These are phyloP conservation scores for Linnaemya vulpina DNA, from an alignment of 2,888 invertebrate species.

Conservation along the genomic window DNA sequence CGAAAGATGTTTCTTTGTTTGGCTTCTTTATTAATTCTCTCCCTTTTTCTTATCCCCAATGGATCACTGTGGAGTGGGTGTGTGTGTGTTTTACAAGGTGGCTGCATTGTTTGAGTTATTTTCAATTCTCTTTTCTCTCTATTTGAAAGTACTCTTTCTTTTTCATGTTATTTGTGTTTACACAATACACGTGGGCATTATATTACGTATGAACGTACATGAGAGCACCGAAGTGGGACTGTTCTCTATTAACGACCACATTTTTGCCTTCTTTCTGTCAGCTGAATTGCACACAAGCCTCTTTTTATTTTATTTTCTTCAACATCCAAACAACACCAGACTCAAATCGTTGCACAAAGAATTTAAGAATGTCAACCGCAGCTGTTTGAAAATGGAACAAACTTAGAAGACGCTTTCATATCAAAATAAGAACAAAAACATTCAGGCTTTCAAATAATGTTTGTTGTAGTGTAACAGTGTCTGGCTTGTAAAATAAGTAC, in stretches of 20 bases:
- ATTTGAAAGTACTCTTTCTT: not conserved
- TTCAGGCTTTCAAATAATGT: no score
- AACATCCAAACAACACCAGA: not conserved
- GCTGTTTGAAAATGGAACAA: no score
- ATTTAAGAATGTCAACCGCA: no score
- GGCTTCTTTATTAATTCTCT: not conserved
- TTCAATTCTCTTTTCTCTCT: not conserved
- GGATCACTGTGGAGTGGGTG: not conserved
- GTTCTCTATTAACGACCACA: not conserved
- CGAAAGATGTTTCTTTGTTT: not conserved
- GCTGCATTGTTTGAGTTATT: not conserved
- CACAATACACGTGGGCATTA: not conserved
- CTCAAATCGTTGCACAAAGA: no score
- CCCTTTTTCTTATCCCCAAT: conserved; percentile 8
- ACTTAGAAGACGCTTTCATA: no score
- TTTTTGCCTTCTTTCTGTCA: not conserved
- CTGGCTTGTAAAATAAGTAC: no score
- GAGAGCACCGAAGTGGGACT: no score
- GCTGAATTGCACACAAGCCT: not conserved
- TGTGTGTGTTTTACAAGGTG: not conserved
- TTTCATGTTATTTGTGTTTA: not conserved
- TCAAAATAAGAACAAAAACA: no score
- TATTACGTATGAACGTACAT: not conserved
- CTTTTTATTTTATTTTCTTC: not conserved
- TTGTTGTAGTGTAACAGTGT: no score